Percentiles rank a stretch among this genome's conserved stretches.
Conservation (phyloP, 2,113 vertebrate species). For the Mungos mungo region DNA sequence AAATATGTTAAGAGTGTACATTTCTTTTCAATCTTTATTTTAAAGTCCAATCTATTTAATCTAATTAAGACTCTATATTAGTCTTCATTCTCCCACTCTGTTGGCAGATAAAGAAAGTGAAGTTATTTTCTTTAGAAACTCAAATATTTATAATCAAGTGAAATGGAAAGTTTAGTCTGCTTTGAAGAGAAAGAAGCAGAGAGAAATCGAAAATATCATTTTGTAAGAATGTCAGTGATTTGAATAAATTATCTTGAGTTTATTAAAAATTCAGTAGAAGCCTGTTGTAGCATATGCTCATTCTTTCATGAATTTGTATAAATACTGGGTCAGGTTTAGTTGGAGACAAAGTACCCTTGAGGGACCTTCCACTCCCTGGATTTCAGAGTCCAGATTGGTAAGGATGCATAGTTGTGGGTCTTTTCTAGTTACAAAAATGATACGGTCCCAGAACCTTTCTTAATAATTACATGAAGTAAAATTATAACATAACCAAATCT, state of each 20-base stretch:
- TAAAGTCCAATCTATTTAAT: constrained; percentile 25
- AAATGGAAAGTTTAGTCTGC: neutral
- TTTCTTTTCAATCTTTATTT: constrained; percentile 47
- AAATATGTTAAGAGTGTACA: neutral
- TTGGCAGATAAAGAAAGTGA: constrained; percentile 40
- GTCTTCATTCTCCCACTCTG: constrained; percentile 26
- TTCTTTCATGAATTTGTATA: constrained; percentile 24
- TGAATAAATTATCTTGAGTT: constrained; percentile 39
- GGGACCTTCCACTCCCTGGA: neutral
- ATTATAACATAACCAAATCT: neutral
- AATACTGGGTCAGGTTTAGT: neutral
- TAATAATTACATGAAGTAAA: neutral
- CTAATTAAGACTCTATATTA: neutral
- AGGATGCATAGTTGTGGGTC: neutral
- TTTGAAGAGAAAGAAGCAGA: constrained; percentile 32
- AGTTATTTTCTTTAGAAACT: neutral
- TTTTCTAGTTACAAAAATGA: constrained; percentile 32
- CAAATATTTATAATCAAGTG: constrained; percentile 44
- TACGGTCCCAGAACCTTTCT: neutral
- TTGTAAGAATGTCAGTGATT: constrained; percentile 7
- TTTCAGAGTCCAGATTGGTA: neutral
- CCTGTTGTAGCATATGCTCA: neutral
- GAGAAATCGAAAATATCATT: neutral
- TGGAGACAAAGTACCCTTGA: neutral
- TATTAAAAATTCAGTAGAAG: constrained; percentile 53